These are phyloP conservation scores for Metacarcinus magister DNA, from an alignment of 2,888 invertebrate genomes.

Conservation along the genomic window DNA sequence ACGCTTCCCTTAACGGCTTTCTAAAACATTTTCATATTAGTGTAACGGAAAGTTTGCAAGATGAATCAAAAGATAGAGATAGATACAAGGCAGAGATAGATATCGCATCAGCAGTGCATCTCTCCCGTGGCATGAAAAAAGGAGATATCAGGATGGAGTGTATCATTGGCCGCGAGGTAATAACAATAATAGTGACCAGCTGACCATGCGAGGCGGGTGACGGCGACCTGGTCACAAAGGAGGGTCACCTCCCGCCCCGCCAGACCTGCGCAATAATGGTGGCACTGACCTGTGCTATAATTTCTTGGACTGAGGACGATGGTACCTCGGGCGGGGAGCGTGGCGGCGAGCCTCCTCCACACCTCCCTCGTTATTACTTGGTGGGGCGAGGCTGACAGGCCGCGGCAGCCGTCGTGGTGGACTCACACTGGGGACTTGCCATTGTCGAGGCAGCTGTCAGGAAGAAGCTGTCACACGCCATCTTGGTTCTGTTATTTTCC, in stretches of 20 bases:
- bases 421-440: conserved; percentile 16
- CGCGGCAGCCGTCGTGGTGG: conserved; percentile 37
- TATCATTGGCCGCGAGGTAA: neutral
- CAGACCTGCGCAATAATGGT: conserved; percentile 11
- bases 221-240: neutral
- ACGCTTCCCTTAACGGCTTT: neutral
- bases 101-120: conserved; percentile 7
- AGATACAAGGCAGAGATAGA: neutral
- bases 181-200: conserved; percentile 41
- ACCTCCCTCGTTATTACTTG: conserved; percentile 37
- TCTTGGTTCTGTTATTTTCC: conserved; percentile 59
- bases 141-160: neutral
- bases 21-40: conserved; percentile 13
- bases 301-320: neutral
- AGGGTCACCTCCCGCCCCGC: neutral
- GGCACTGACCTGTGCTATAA: conserved; percentile 1
- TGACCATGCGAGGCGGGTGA: neutral
- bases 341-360: neutral
- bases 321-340: neutral
- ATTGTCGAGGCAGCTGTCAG: conserved; percentile 7
- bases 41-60: conserved; percentile 14
- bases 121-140: neutral
- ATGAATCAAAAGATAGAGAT: neutral
- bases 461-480: neutral
- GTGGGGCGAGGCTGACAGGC: neutral